Evolutionary conservation across 2,888 invertebrate genomes (phyloP), one percentile per base, ranked within the genome.

Genomic region (Macropis europaea): DNA sequence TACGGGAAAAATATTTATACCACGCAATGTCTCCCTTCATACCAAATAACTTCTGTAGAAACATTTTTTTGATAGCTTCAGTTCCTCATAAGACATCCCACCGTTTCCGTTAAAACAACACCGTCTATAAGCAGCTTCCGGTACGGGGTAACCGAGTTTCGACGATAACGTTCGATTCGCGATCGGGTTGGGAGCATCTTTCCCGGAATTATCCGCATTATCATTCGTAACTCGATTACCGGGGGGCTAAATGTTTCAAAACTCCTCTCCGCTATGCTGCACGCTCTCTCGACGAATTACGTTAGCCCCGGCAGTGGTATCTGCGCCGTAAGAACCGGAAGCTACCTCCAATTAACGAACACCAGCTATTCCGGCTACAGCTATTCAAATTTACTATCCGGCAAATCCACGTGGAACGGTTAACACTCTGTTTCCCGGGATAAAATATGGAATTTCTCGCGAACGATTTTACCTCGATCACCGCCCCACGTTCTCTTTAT

Each of bases 371-470:
- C 3, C 9, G 9, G 11, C 1, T 15, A 6, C 32, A 15, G 28
- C 11, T 34, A 50, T 54, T 60, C 30, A 54, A 64, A 64, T 45
- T 50, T 34, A 62, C 34, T 9, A 17, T 45, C 30, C 34, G 4
- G 30, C 42, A 28, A 69, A 57, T 57, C 36, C 40, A 54, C 24
- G 38, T 11, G 43, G 32, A 60, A 38, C 62, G 54, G 54, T 76
- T 60, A 59, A 61, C 28, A 28, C 54, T 50, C 9, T 5, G 0
- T 3, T 30, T 32, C 24, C 9, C 5, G 9, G 19, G 52, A 36
- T 53, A 52, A 67, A 70, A 79, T 79, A 73, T 69, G 57, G 45
- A 57, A 52, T 69, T 54, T 56, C 61, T 64, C 34, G 34, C 66
- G 45, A 19, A 34, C 57, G 56, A 69, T 61, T 48, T 53, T 40